Percentiles rank a stretch among this genome's conserved stretches.
Evolutionary conservation across 30 jellyfish, hydroid and myxozoan genomes (phyloP).

Genomic region (Aurelia aurita): DNA sequence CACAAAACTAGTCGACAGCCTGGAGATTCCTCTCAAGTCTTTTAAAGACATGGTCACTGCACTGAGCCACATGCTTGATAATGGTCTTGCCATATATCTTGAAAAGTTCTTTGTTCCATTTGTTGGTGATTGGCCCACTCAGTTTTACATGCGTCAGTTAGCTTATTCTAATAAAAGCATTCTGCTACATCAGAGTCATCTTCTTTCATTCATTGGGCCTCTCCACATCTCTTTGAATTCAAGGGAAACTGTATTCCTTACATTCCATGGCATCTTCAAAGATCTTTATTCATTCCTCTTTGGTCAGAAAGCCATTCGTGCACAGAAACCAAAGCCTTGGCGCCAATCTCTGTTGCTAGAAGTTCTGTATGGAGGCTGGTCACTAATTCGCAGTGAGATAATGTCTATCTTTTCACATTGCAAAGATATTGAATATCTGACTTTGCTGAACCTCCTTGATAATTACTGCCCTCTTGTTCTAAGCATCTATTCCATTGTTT

Average conservation of each 20-base stretch:
- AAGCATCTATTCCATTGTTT: constrained; percentile 27
- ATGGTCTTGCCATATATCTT: constrained; percentile 54
- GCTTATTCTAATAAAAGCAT: constrained; percentile 12
- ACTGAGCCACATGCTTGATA: constrained; percentile 36
- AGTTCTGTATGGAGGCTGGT: constrained; percentile 61
- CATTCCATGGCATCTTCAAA: constrained; percentile 34
- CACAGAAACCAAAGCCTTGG: constrained; percentile 61
- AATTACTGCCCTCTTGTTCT: constrained; percentile 29
- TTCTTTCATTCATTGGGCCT: constrained; percentile 52
- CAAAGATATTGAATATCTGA: constrained; percentile 28
- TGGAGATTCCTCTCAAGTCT: constrained; percentile 13
- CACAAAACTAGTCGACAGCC: constrained; percentile 20
- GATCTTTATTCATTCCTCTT: constrained; percentile 22
- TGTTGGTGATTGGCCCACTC: constrained; percentile 66
- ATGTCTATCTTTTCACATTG: not conserved
- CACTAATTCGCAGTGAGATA: constrained; percentile 13
- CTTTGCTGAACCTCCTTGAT: constrained; percentile 15
- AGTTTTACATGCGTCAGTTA: constrained; percentile 49
- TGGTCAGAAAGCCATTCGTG: constrained; percentile 49
- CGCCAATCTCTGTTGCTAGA: constrained; percentile 63
- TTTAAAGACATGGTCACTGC: constrained; percentile 1
- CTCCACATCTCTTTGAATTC: constrained; percentile 53
- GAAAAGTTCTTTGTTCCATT: constrained; percentile 61
- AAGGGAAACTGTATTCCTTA: constrained; percentile 48
- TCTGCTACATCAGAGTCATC: not conserved